Conservation (phyloP, 2,888 invertebrate species). For the Ophion ellenae region DNA sequence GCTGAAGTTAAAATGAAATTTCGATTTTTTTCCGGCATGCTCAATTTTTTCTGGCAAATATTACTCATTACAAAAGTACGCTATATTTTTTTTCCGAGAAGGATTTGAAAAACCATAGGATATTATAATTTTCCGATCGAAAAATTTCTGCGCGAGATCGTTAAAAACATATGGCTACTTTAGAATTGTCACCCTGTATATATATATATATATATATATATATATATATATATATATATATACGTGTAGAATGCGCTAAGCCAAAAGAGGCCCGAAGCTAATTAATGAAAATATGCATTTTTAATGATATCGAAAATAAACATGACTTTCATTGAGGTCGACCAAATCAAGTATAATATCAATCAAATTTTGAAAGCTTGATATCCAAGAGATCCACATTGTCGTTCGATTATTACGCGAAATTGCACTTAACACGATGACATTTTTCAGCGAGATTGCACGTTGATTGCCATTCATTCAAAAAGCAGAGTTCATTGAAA, state of each 20-base stretch:
- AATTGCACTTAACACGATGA: not conserved
- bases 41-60: too few species aligned
- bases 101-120: too few species aligned
- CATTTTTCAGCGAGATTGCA: not conserved
- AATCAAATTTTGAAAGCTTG: not conserved
- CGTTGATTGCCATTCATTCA: not conserved
- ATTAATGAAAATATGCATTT: not conserved
- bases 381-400: too few species aligned
- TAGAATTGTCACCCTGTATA: too few species aligned
- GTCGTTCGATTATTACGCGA: not conserved
- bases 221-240: not conserved
- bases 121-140: too few species aligned
- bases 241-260: not conserved
- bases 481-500: not conserved
- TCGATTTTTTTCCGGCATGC: too few species aligned
- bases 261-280: not conserved
- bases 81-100: too few species aligned
- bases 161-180: too few species aligned
- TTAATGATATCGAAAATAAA: constrained; percentile 3
- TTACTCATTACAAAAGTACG: too few species aligned
- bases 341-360: not conserved
- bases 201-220: not conserved
- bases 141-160: too few species aligned
- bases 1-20: not conserved
- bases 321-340: not conserved